Evolutionary conservation across 2,888 invertebrate genomes (phyloP), one percentile per base, ranked within the genome.

Genomic region (Carterocephalus palaemon): DNA sequence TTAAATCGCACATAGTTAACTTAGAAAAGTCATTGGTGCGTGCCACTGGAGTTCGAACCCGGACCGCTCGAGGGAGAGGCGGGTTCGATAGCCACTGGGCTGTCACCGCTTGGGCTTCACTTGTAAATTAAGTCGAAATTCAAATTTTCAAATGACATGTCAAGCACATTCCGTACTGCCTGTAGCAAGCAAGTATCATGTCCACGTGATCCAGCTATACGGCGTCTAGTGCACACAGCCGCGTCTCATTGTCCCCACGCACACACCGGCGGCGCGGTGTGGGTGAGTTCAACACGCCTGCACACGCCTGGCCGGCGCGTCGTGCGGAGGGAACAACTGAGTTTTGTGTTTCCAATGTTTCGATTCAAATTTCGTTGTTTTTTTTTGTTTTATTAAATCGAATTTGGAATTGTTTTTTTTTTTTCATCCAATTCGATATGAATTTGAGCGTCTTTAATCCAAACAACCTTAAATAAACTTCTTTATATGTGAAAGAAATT

Each of bases 281-380:
- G 75, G 2, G 75, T 69, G 74, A 65, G 76, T 75, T 74, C 75
- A 73, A 67, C 67, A 68, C 62, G 67, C 59, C n/a, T n/a, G n/a
- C 72, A 67, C 67, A 68, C 62, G 67, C 41, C 52, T 56, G 59
- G 53, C 40, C 59, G 57, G 47, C 59, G 54, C 58, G 60, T 51
- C 58, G 58, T 46, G 47, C 61, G 53, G 70, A 64, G 57, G 68
- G 49, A 52, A 54, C 57, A 68, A 58, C 66, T 75, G 72, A 63
- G 46, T 59, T 70, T 66, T 71, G 34, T 55, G 40, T 51, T 50
- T n/a, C n/a, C n/a, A n/a, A n/a, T n/a, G n/a, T n/a, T n/a, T n/a
- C n/a, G n/a, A n/a, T n/a, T n/a, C n/a, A n/a, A n/a, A n/a, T n/a
- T 58, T 54, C 15, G 43, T 47, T 52, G 47, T 36, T 49, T 22